phyloP scores from a whole-genome alignment of 1,140 invertebrate species.

The Aphelinus certus region DNA sequence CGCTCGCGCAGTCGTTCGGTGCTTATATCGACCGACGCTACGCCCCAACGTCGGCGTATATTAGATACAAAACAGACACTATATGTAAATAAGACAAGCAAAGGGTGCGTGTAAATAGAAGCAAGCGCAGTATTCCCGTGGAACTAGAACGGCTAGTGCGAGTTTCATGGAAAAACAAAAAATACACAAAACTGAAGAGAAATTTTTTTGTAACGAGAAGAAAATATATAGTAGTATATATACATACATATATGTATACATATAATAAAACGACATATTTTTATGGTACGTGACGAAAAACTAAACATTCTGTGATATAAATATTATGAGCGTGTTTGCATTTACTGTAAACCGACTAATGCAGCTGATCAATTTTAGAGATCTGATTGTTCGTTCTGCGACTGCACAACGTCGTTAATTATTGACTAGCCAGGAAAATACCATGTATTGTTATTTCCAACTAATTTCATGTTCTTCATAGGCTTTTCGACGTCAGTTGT shows the following conservation, averaged over 20 bases:
- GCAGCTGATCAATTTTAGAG: constrained; percentile 6
- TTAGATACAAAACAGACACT: constrained; percentile 21
- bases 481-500: neutral
- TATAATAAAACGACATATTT: constrained; percentile 37
- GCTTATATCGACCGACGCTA: constrained; percentile 26
- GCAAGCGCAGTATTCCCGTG: constrained; percentile 27
- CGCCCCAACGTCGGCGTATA: constrained; percentile 12
- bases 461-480: neutral
- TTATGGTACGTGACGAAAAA: constrained; percentile 38
- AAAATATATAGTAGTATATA: constrained; percentile 11
- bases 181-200: neutral
- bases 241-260: no score
- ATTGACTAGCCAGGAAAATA: neutral
- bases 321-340: constrained; percentile 34
- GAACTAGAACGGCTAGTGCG: neutral
- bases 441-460: neutral
- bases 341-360: constrained; percentile 1
- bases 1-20: constrained; percentile 16
- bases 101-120: constrained; percentile 34
- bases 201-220: constrained; percentile 30
- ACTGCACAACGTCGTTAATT: neutral
- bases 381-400: constrained; percentile 15
- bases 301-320: constrained; percentile 51
- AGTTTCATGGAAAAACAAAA: constrained; percentile 16
- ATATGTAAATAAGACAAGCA: constrained; percentile 17